These are phyloP conservation scores for Drosophila quadrilineata DNA, from an alignment of 1,140 invertebrate genomes.

Conservation along the genomic window DNA sequence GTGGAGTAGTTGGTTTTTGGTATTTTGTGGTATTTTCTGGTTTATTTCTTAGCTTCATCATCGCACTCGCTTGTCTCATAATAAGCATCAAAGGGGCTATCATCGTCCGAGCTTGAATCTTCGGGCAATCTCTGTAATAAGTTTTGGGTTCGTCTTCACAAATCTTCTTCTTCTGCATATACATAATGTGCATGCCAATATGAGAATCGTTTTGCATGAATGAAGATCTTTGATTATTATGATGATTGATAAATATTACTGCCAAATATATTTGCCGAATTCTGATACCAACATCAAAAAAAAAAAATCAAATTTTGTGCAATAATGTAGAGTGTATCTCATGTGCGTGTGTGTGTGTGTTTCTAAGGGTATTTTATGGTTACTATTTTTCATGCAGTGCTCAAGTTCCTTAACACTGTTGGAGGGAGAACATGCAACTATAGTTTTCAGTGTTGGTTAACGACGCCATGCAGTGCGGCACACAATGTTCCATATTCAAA, in stretches of 20 bases:
- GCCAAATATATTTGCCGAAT: slow-evolving; percentile 48
- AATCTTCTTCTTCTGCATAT: slow-evolving; percentile 2
- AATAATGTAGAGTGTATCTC: neutral
- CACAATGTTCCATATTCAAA: slow-evolving; percentile 1
- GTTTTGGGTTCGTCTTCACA: slow-evolving; percentile 39
- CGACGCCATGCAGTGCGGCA: slow-evolving; percentile 44
- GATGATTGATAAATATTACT: slow-evolving; percentile 28
- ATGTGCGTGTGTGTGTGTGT: neutral
- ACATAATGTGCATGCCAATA: slow-evolving; percentile 45
- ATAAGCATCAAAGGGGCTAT: slow-evolving; percentile 80
- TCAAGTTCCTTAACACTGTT: neutral
- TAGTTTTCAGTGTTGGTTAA: slow-evolving; percentile 36
- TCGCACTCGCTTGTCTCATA: slow-evolving; percentile 76
- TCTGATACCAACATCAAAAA: slow-evolving; percentile 23
- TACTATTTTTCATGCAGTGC: slow-evolving; percentile 39
- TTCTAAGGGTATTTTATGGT: slow-evolving; percentile 3
- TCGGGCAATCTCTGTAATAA: slow-evolving; percentile 78
- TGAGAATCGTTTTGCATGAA: neutral
- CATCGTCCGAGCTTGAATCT: slow-evolving; percentile 80
- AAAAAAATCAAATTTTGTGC: too few species aligned
- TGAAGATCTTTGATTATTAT: too few species aligned
- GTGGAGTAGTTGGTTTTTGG: slow-evolving; percentile 21
- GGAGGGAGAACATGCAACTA: slow-evolving; percentile 22
- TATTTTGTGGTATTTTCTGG: too few species aligned
- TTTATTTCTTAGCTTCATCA: slow-evolving; percentile 66